Conservation (phyloP, 2,888 invertebrate species). For the Merodon equestris region DNA sequence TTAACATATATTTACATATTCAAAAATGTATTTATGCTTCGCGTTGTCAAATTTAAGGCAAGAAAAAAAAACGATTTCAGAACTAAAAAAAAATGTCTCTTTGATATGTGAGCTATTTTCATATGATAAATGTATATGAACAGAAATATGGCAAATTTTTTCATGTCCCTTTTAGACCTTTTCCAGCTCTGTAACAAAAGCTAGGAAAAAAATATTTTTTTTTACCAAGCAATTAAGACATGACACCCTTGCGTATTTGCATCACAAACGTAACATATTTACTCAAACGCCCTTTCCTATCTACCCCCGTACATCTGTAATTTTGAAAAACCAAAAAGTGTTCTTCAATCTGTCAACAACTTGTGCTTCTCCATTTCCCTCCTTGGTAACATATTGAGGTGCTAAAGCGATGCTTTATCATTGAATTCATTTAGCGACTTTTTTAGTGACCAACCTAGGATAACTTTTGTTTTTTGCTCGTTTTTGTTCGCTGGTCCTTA, state of each 20-base stretch:
- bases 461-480: not conserved
- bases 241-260: slow-evolving; percentile 12
- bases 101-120: no score
- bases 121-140: no score
- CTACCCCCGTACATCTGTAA: not conserved
- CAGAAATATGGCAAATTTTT: no score
- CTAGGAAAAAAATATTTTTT: not conserved
- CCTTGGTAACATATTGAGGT: slow-evolving; percentile 4
- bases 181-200: no score
- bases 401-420: slow-evolving; percentile 5
- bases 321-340: slow-evolving; percentile 25
- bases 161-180: no score
- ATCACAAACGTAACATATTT: slow-evolving; percentile 26
- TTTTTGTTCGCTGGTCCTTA: not conserved
- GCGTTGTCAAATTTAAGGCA: no score
- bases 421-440: slow-evolving; percentile 32
- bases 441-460: slow-evolving; percentile 3
- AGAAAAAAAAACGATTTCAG: no score
- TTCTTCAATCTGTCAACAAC: slow-evolving; percentile 31
- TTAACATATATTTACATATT: no score
- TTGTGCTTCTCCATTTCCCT: slow-evolving; percentile 1
- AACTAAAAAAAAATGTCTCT: no score
- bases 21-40: no score
- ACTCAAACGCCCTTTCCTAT: slow-evolving; percentile 29
- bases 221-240: slow-evolving; percentile 21